Evolutionary conservation across 2,888 invertebrate genomes (phyloP).

Genomic region (Cataglyphis albicans): DNA sequence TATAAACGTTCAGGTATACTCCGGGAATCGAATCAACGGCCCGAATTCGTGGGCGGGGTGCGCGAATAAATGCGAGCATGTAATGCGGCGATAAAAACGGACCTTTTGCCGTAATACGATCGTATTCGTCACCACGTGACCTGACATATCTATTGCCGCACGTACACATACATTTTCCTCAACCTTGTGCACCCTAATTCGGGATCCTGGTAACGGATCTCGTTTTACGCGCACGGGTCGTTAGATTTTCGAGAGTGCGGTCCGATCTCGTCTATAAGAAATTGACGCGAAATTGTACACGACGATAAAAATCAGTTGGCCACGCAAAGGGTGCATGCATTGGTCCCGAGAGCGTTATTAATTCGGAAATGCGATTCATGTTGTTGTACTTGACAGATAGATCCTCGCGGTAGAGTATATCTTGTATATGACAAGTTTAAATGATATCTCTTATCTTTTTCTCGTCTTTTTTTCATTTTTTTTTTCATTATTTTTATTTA

Average conservation of each 20-base stretch:
- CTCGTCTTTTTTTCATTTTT: too few relatives aligned
- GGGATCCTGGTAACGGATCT: slow-evolving; percentile 7
- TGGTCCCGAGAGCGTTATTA: slow-evolving; percentile 66
- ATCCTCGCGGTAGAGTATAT: neutral
- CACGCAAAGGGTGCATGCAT: slow-evolving; percentile 68
- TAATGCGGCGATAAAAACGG: slow-evolving; percentile 48
- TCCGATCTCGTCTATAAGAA: slow-evolving; percentile 61
- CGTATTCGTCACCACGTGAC: slow-evolving; percentile 58
- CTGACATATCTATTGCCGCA: slow-evolving; percentile 20
- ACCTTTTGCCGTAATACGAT: slow-evolving; percentile 45
- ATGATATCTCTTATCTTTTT: neutral
- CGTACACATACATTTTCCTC: slow-evolving; percentile 46
- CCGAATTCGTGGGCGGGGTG: neutral
- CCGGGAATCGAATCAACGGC: neutral
- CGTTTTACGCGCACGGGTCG: slow-evolving; percentile 63
- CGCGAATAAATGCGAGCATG: slow-evolving; percentile 29
- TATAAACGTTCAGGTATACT: slow-evolving; percentile 18
- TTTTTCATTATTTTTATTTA: too few relatives aligned
- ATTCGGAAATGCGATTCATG: slow-evolving; percentile 68
- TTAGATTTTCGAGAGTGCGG: slow-evolving; percentile 63
- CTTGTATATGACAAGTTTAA: neutral
- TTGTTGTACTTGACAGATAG: slow-evolving; percentile 72
- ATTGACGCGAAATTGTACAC: slow-evolving; percentile 65
- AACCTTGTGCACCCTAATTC: slow-evolving; percentile 61
- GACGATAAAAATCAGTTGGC: slow-evolving; percentile 79